phyloP scores from a whole-genome alignment of 2,888 invertebrate species.

The Hemithea aestivaria region DNA sequence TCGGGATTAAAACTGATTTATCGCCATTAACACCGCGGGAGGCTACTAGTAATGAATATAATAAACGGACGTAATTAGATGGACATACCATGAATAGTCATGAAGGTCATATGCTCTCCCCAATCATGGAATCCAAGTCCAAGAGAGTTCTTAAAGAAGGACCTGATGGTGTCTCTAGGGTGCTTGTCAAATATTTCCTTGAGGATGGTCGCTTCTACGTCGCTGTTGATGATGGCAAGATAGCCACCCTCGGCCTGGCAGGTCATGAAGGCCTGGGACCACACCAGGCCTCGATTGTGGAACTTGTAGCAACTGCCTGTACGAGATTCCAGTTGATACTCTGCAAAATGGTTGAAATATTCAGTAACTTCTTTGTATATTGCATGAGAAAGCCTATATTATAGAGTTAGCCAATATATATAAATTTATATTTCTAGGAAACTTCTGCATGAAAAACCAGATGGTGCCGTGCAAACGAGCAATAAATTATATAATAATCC shows the following conservation, averaged over 20 bases:
- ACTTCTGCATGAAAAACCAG: too few relatives aligned
- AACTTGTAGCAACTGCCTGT: slow-evolving; percentile 54
- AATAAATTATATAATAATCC: too few relatives aligned
- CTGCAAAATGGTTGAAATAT: too few relatives aligned
- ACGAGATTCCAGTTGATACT: slow-evolving; percentile 23
- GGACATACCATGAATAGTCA: slow-evolving; percentile 38
- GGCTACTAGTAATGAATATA: too few relatives aligned
- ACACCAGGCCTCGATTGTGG: slow-evolving; percentile 38
- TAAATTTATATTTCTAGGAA: too few relatives aligned
- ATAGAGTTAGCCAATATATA: too few relatives aligned
- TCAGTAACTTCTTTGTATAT: too few relatives aligned
- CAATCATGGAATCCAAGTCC: slow-evolving; percentile 36
- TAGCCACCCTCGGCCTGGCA: not conserved
- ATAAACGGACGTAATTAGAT: not conserved
- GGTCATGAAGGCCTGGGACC: slow-evolving; percentile 29
- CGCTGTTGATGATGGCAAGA: not conserved
- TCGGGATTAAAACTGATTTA: too few relatives aligned
- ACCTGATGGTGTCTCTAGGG: slow-evolving; percentile 15
- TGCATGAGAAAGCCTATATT: too few relatives aligned
- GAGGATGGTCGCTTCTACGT: not conserved
- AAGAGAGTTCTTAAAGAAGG: slow-evolving; percentile 19
- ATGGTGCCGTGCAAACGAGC: too few relatives aligned
- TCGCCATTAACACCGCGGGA: too few relatives aligned
- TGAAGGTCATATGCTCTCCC: too few relatives aligned
- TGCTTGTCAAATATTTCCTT: not conserved